Evolutionary conservation across 2,888 invertebrate genomes (phyloP), one percentile per base, ranked within the genome.

Genomic region (Brachyptera putata): DNA sequence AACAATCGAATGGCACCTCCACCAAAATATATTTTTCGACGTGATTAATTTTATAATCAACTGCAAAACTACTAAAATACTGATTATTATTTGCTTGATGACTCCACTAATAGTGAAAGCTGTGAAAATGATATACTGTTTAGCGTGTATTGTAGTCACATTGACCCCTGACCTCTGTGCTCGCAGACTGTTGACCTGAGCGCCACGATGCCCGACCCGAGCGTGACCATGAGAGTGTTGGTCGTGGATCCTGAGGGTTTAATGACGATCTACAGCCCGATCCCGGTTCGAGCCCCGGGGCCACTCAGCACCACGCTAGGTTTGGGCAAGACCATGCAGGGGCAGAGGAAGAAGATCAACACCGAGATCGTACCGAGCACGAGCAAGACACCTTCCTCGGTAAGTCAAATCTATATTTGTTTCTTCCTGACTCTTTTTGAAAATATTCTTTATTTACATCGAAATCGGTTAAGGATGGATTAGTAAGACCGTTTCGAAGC

Each of bases 231-330:
- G n/a, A 76, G 86, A 58, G 86, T 86, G 9, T 76, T 86, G 7
- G 86, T 85, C 25, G 86, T 86, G 24, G 84, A 84, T 69, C 83
- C 84, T n/a, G 80, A 83, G 70, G 86, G 86, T 2, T 76, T 86
- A 21, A 82, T 85, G 55, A 84, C 85, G 34, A 85, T 86, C 66
- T 86, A 86, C 74, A 84, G 84, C 68, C 85, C 85, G 0, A 83
- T 60, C 11, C 56, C 57, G 30, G 22, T 55, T 18, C 56, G 30
- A 22, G 5, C 56, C 26, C 14, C 46, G 26, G 1, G 16, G 14
- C 25, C 41, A 62, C 3, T 60, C 48, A 21, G 62, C 41, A 34
- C 63, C 55, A 39, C 57, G 16, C 30, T 83, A 64, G 61, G 67
- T 60, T 60, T 62, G 25, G 65, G 56, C 67, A 72, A 72, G 43